Base-by-base conservation (phyloP, 2,888 invertebrate genomes). In the Autographa pulchrina region DNA sequence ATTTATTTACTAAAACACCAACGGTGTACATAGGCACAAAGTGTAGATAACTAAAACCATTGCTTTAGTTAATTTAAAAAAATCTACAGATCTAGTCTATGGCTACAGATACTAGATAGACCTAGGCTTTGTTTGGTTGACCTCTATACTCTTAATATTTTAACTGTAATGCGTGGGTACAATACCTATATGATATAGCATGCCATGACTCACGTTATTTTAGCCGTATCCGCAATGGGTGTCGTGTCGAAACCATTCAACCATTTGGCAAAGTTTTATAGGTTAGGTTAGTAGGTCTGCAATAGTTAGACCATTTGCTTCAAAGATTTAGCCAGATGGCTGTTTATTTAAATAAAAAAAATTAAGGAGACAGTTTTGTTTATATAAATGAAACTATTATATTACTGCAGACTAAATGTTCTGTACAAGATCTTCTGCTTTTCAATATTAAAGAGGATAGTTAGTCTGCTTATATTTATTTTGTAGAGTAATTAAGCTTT, bases 211-310 rank as follows among this genome's bases (percentile, higher is more conserved):
- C 72, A 81, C 74, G 70, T 20, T n/a, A 65, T 70, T 72, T 66
- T 43, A 65, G 65, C 60, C n/a, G 43, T 76, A 72, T 69, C 70
- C 70, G 72, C 68, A 70, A 73, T 70, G 64, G 74, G 43, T 63
- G 43, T 69, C 59, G 58, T 83, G 78, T 81, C 72, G 78, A 81
- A 82, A 81, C 68, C 67, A 31, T 35, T 69, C 54, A 66, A 43
- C 52, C 62, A 48, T 48, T 48, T 63, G 70, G 71, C 32, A 65
- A 65, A 66, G 69, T 41, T 58, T 78, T 83, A 73, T 82, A 54
- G 75, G 78, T 68, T 72, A 77, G 81, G 81, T 81, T 74, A 82
- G 78, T 83, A 78, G 81, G 83, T 72, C 81, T 74, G 60, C 68
- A 70, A 66, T 77, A 80, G 65, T 59, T 75, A 66, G 56, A 68